Evolutionary conservation across 1,140 invertebrate species (phyloP), one percentile per base, ranked within the genome.

Genomic region (Aphaenogaster floridana): DNA sequence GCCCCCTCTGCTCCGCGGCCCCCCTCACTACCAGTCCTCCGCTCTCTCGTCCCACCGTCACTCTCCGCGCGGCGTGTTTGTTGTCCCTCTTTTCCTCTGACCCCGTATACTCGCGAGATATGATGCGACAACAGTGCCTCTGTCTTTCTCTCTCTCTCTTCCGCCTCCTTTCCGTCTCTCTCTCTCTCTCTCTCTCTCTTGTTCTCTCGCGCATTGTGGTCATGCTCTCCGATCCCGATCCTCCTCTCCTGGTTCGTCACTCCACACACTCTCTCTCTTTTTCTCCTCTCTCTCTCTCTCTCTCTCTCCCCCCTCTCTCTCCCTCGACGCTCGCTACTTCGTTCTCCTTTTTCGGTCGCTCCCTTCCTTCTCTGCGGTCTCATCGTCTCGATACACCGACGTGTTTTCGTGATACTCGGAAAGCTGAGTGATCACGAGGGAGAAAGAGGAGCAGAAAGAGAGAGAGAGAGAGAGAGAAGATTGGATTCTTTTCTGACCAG

Each of bases 41-140:
- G 57, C 86, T 52, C 52, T 4, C 28, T 71, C 39, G 42, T 36
- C n/a, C 48, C 64, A 9, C 52, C 39, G 42, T 42, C 34, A 45
- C 69, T 78, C 81, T n/a, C 13, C 54, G 61, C 63, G 68, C 80
- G 52, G 88, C 63, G 57, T 86, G 54, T 86, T 89, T 86, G 57
- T 89, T 86, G 57, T 84, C 42, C 85, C 88, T 76, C 78, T 72
- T 76, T 63, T 42, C 71, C 77, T 90, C 86, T 90, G 88, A 87
- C 86, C 85, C 85, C 79, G 86, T 88, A 84, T 80, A 85, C 77
- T 79, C 63, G 68, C 78, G 68, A 85, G 74, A 91, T 88, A 89
- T 88, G 84, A 83, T 50, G 83, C 88, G 88, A 90, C 89, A 86
- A 85, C 74, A 84, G 71, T 81, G 54, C 77, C 72, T 83, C 64